Evolutionary conservation across 2,113 vertebrate species (phyloP), one percentile per base, ranked within the genome.

Genomic region (Eleginops maclovinus): DNA sequence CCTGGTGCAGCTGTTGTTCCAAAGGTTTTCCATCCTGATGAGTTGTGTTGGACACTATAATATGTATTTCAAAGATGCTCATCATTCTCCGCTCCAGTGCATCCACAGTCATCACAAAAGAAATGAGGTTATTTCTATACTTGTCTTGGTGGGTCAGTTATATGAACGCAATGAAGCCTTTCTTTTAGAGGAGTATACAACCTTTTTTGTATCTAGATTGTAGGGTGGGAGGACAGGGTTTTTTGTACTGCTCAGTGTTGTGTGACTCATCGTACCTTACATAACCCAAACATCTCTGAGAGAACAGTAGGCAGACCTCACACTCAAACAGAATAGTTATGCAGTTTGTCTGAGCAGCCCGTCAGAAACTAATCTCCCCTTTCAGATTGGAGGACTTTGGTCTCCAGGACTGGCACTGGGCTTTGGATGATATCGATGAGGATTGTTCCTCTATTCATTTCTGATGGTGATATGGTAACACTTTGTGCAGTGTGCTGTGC

Each of bases 351-450:
- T 64, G 79, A 59, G 11, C 28, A 24, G 43, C 60, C 56, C 73
- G 54, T 82, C 55, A 81, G 46, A 36, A 83, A 70, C 46, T 46
- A n/a, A 67, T 96, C 78, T 90, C 94, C 94, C 93, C 67, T 98
- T 97, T 81, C 97, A 99, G 98, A 96, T 93, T 95, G 91, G 95
- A 97, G 94, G 97, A 97, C 95, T 94, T 95, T 87, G 94, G 96
- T 91, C 95, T 97, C 92, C 96, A 96, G 93, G 97, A 98, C 95
- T 98, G 96, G 96, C 95, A 96, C 94, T 99, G 97, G 97, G 96
- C 96, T 22, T 93, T 98, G 96, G 97, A 98, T 96, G 96, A 98
- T 94, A 92, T 95, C 88, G 96, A 96, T 93, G 97, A 97, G 93
- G 96, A 95, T 91, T 95, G 95, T 96, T 94, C 95, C 87, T 98